These are phyloP conservation scores for Misgurnus mizolepis DNA, from an alignment of 2,113 vertebrate species.

Conservation along the genomic window DNA sequence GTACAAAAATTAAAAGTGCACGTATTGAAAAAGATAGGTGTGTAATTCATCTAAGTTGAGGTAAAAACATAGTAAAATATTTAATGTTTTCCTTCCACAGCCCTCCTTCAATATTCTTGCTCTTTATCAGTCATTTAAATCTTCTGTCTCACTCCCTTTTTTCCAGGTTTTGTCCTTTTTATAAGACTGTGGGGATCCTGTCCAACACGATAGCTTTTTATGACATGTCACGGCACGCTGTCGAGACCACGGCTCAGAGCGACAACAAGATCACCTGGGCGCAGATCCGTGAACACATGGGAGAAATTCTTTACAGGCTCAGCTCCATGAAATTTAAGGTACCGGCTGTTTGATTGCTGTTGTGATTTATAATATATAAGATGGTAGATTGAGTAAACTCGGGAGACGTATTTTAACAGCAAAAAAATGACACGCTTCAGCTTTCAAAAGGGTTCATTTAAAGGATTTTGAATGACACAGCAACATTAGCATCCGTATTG, in stretches of 20 bases:
- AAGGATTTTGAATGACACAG: too few relatives aligned
- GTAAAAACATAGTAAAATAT: too few relatives aligned
- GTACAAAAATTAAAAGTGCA: too few relatives aligned
- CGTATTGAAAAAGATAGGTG: too few relatives aligned
- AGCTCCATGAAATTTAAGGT: constrained; percentile 99
- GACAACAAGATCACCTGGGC: constrained; percentile 99
- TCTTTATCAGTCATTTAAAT: background rate
- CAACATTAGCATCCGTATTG: background rate
- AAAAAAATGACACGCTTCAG: too few relatives aligned
- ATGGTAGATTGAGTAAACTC: background rate
- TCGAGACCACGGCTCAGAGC: constrained; percentile 95
- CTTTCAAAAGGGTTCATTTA: too few relatives aligned
- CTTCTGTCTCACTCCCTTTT: background rate
- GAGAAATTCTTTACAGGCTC: constrained; percentile 91
- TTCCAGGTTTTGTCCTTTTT: constrained; percentile 7
- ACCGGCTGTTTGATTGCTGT: background rate
- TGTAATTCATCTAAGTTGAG: too few relatives aligned
- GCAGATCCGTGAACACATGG: constrained; percentile 95
- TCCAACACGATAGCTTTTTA: constrained; percentile 97
- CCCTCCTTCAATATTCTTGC: background rate
- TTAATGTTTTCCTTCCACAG: background rate
- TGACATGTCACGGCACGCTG: constrained; percentile 94
- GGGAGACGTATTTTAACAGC: too few relatives aligned
- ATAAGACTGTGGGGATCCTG: constrained; percentile 95
- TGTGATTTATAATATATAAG: background rate